Evolutionary conservation across 1,140 invertebrate species (phyloP).

Genomic region (Hylyphantes graminicola): DNA sequence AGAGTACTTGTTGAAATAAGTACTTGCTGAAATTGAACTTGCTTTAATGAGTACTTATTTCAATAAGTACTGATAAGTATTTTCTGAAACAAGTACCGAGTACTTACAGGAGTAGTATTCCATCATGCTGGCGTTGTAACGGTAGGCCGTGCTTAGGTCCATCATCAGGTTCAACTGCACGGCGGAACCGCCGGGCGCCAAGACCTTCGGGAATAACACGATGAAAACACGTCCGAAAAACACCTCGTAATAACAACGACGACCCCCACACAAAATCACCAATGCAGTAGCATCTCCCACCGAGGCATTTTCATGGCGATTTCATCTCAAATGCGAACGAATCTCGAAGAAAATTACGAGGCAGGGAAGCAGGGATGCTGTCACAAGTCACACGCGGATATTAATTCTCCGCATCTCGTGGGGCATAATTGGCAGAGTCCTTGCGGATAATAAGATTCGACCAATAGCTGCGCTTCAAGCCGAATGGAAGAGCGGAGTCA

Average conservation of each 20-base stretch:
- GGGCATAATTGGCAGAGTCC: conserved; percentile 53
- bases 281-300: no score
- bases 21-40: no score
- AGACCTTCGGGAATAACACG: conserved; percentile 54
- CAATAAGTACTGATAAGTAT: no score
- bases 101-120: conserved; percentile 97
- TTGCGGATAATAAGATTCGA: conserved; percentile 58
- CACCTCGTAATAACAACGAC: background rate
- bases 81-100: conserved; percentile 57
- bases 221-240: background rate
- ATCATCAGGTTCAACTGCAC: conserved; percentile 69
- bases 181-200: conserved; percentile 30
- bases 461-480: conserved; percentile 56
- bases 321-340: no score
- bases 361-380: background rate
- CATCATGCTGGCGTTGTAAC: conserved; percentile 98
- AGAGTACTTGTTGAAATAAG: no score
- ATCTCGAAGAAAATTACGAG: background rate
- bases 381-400: conserved; percentile 26
- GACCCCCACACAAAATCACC: background rate
- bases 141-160: conserved; percentile 92
- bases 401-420: conserved; percentile 50
- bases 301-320: no score
- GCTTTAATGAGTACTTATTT: no score
- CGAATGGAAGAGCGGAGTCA: conserved; percentile 57